phyloP scores from a whole-genome alignment of 2,797 vertebrate species.

The Enteromius unitaeniatus region DNA sequence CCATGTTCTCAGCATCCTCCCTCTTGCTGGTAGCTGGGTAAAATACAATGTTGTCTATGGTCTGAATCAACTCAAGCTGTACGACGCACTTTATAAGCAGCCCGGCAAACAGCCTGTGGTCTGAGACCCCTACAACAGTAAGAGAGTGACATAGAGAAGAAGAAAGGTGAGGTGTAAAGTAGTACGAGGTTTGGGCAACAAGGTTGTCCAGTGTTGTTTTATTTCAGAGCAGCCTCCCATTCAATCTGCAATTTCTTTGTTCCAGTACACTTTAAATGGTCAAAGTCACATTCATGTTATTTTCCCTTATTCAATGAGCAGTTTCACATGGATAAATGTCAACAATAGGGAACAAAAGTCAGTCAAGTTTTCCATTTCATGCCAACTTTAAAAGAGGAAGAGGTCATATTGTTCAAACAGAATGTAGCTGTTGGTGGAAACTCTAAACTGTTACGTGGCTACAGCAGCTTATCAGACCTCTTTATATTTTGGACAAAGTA shows the following conservation, averaged over 20 bases:
- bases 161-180: slow-evolving; percentile 1
- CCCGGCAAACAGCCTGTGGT: slow-evolving; percentile 94
- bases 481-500: neutral
- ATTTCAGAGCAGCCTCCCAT: neutral
- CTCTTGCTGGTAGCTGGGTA: slow-evolving; percentile 96
- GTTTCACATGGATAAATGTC: neutral
- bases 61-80: slow-evolving; percentile 95
- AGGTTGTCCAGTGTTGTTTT: neutral
- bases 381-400: neutral
- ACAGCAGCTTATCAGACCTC: neutral
- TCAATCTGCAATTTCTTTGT: neutral
- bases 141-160: neutral
- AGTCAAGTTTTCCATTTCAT: neutral
- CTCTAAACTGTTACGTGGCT: neutral
- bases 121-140: slow-evolving; percentile 75
- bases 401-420: neutral
- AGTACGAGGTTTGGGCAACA: neutral
- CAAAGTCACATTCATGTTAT: neutral
- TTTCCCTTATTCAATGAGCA: neutral
- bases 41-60: slow-evolving; percentile 98
- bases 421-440: slow-evolving; percentile 5
- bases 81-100: slow-evolving; percentile 98
- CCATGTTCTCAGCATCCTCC: slow-evolving; percentile 96
- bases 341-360: neutral
- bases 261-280: neutral